Evolutionary conservation across 2,113 vertebrate genomes (phyloP).

Genomic region (Alouatta palliata): DNA sequence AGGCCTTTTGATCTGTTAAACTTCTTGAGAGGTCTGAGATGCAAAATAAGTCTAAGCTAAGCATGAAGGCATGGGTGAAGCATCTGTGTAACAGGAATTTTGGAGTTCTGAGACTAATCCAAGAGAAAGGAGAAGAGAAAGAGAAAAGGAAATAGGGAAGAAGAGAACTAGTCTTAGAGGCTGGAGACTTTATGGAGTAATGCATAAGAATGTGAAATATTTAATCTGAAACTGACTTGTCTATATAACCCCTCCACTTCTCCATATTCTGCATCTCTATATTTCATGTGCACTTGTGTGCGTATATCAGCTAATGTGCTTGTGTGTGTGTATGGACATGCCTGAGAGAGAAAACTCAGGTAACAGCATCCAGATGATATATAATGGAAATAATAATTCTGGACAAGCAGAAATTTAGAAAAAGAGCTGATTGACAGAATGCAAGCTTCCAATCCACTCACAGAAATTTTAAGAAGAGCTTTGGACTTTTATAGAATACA

Average conservation of each 20-base stretch:
- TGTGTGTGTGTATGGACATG: background rate
- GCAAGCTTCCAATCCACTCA: background rate
- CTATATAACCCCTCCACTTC: rapidly evolving
- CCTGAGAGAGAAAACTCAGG: background rate
- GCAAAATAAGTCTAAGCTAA: background rate
- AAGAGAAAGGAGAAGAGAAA: background rate
- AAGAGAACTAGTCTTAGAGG: rapidly evolving
- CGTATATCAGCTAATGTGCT: background rate
- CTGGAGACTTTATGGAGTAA: rapidly evolving
- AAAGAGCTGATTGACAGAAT: background rate
- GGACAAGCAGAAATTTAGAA: background rate
- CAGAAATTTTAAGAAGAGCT: background rate
- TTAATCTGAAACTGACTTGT: too few species aligned
- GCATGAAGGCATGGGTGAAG: background rate
- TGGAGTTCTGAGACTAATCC: background rate
- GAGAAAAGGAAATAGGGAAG: background rate
- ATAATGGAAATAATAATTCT: background rate
- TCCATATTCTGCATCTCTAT: rapidly evolving
- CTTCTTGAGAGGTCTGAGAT: conserved; percentile 20
- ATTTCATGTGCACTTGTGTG: too few species aligned
- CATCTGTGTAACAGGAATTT: background rate
- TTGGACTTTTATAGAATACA: background rate
- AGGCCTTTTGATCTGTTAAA: background rate
- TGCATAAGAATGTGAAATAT: rapidly evolving
- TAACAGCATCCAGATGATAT: background rate